Conservation (phyloP, 2,113 vertebrate genomes). For the Cebus imitator region DNA sequence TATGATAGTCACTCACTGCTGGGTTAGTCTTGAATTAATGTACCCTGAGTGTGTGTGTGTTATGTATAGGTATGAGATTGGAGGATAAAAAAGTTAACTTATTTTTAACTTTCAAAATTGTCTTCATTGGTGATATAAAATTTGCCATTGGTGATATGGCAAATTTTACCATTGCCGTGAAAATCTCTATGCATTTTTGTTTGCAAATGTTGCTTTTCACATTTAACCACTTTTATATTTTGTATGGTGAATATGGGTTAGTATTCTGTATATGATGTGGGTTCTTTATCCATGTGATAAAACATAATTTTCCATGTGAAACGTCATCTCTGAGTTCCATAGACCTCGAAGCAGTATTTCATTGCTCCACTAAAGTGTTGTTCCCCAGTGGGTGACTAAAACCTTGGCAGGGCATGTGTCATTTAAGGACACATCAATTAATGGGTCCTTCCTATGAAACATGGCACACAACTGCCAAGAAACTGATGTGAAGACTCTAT, state of each 20-base stretch:
- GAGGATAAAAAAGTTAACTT: neutral
- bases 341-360: neutral
- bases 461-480: neutral
- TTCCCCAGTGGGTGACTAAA: neutral
- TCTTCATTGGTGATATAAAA: neutral
- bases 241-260: neutral
- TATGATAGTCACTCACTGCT: neutral
- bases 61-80: neutral
- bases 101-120: neutral
- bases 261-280: fast-evolving
- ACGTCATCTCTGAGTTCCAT: neutral
- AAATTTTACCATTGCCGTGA: neutral
- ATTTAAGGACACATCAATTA: neutral
- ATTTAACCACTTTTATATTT: neutral
- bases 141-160: neutral
- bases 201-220: neutral
- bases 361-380: neutral
- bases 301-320: neutral
- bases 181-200: neutral
- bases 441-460: neutral
- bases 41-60: neutral
- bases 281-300: neutral
- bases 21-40: neutral
- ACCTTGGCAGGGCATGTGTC: neutral
- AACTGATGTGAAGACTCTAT: neutral